Evolutionary conservation across 2,113 vertebrate species (phyloP).

Genomic region (Aleadryas rufinucha): DNA sequence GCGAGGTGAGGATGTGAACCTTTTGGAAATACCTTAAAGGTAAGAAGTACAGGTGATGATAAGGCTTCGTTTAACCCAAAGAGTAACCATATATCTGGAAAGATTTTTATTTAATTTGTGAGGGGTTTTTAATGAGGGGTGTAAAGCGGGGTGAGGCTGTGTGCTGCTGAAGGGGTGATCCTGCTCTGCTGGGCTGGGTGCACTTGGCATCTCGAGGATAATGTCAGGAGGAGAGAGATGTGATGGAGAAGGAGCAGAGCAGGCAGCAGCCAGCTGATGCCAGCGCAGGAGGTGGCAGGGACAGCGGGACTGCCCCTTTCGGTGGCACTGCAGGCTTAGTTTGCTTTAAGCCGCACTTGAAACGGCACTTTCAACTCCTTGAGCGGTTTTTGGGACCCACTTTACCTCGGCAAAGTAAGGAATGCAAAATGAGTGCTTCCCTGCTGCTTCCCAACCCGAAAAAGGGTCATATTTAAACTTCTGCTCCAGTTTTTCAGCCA

Average conservation of each 20-base stretch:
- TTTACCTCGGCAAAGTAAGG: not conserved
- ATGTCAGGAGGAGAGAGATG: not conserved
- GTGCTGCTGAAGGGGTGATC: not conserved
- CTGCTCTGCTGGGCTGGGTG: not conserved
- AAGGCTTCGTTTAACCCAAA: not conserved
- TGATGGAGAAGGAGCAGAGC: not conserved
- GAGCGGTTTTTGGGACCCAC: not conserved
- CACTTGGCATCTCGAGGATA: not conserved
- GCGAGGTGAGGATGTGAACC: not conserved
- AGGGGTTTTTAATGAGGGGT: not conserved
- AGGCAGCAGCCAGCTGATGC: not conserved
- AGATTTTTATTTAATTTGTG: not conserved
- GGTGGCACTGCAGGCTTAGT: constrained; percentile 1
- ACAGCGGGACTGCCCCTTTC: constrained; percentile 9
- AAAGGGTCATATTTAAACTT: not conserved
- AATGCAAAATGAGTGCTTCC: not conserved
- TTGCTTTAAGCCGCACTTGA: not conserved
- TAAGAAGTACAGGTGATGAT: not conserved
- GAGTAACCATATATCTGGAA: not conserved
- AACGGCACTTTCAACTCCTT: not conserved
- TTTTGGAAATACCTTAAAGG: not conserved
- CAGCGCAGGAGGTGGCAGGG: not conserved
- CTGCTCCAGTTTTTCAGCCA: not conserved
- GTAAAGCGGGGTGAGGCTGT: not conserved
- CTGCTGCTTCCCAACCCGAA: not conserved